Evolutionary conservation across 2,797 vertebrate species (phyloP), one percentile per base, ranked within the genome.

Genomic region (Chromobotia macracanthus): DNA sequence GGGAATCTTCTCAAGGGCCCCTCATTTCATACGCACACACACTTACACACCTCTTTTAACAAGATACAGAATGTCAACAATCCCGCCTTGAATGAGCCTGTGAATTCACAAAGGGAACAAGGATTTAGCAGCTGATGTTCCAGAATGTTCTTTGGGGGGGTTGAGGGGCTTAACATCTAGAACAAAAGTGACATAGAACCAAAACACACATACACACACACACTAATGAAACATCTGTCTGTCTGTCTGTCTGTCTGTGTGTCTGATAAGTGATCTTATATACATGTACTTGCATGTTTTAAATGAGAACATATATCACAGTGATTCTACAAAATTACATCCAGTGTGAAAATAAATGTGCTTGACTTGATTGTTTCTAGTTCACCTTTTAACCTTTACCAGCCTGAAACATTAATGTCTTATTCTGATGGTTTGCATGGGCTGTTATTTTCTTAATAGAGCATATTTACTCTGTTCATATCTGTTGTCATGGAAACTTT

Each of bases 101-200:
- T 94, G 93, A 95, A 94, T 89, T 89, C 91, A 91, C 91, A 92
- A 88, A 93, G 90, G 90, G 91, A n/a, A 88, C 90, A 86, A 87
- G 90, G 90, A 92, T 94, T 93, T 94, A 93, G 90, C 92, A 93
- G 91, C 92, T 94, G 91, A 94, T 94, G 92, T 93, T 90, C 84
- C 77, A 64, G 81, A 82, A 79, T 82, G 41, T 19, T 31, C 16
- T 69, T 73, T 48, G 16, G 44, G 12, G 58, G 16, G 46, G 58
- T 38, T 19, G 5, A 15, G 15, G 31, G 58, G 25, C 67, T 58
- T 38, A 69, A 58, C 19, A 38, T 61, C 19, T 5, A 41, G 18
- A 46, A 72, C 38, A 66, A 6, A 4, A 79, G 18, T 25, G 56
- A 25, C 56, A 23, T 23, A 61, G 2, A 35, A 63, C 15, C 46